A percentile compares a stretch with the other conserved stretches of the same genome.
Conservation (phyloP, 2,113 vertebrate species). For the Plecturocebus donacophilus region DNA sequence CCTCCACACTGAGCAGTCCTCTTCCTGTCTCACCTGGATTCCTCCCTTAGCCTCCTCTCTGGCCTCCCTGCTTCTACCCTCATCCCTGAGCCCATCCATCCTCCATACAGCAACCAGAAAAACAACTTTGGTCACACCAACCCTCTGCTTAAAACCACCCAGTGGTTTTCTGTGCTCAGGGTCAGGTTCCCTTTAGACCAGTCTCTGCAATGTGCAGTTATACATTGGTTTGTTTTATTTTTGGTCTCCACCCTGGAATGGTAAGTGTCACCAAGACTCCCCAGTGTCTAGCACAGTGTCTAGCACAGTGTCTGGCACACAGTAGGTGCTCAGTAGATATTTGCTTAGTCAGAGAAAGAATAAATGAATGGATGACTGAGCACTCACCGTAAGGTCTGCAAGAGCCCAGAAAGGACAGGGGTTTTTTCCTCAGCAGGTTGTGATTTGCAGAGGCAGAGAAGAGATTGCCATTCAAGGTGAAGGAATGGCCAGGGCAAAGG, state of each 20-base stretch:
- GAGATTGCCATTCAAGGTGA: background rate
- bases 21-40: background rate
- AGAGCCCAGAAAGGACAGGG: background rate
- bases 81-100: background rate
- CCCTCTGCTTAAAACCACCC: fast-evolving
- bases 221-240: background rate
- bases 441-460: background rate
- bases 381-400: fast-evolving
- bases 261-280: background rate
- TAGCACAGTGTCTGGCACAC: background rate
- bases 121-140: background rate
- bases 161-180: background rate
- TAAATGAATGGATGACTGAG: too few relatives aligned
- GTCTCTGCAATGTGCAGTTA: background rate
- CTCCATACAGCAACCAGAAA: background rate
- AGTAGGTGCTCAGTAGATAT: background rate
- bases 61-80: background rate
- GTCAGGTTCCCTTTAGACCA: background rate
- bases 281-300: background rate
- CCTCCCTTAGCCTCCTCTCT: background rate
- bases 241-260: too few relatives aligned
- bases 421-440: background rate
- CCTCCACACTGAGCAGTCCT: fast-evolving
- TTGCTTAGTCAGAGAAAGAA: background rate
- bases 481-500: background rate